Evolutionary conservation across 2,797 vertebrate genomes (phyloP), one percentile per base, ranked within the genome.

Genomic region (Brotula barbata): DNA sequence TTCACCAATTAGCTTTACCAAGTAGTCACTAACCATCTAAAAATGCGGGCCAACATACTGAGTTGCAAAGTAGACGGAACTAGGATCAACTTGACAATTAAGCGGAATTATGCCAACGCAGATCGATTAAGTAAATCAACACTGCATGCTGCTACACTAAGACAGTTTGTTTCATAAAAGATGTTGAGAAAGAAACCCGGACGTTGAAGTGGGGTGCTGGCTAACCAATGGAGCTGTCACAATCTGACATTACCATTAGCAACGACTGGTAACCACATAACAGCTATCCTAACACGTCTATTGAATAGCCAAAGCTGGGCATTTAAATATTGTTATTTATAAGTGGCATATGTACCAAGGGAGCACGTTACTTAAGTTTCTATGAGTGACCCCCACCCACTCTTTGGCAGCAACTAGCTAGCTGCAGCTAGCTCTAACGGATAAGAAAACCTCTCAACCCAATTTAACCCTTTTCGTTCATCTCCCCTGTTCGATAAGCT

Each of bases 391-490:
- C 80, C 68, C 73, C 84, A 74, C 81, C 71, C 81, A 83, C 80
- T 68, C 64, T 74, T 49, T 66, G 67, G 69, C 73, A 79, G 48
- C 47, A 55, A 21, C 19, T 67, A 65, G 73, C 65, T 83, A 87
- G 59, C 64, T 50, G 28, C 56, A 56, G 36, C 83, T 83, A 82
- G 61, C 79, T 57, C 58, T 56, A 75, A 55, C 85, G 50, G 72
- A 69, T 82, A 48, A 39, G 53, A 46, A 44, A 89, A 75, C 74
- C 74, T 73, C 78, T 84, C 77, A 84, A 54, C 74, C 75, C 78
- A 82, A 69, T 79, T 87, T 89, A 88, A 89, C 84, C 86, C 85
- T 76, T 80, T 77, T 81, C 46, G 60, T 47, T 68, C 80, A 42
- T 54, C 49, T 37, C 51, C 54, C 49, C 71, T 57, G 58, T 51